Percentiles rank a stretch among this genome's conserved stretches.
These are phyloP conservation scores for Gastrophryne carolinensis DNA, from an alignment of 2,797 vertebrate species.

Conservation along the genomic window DNA sequence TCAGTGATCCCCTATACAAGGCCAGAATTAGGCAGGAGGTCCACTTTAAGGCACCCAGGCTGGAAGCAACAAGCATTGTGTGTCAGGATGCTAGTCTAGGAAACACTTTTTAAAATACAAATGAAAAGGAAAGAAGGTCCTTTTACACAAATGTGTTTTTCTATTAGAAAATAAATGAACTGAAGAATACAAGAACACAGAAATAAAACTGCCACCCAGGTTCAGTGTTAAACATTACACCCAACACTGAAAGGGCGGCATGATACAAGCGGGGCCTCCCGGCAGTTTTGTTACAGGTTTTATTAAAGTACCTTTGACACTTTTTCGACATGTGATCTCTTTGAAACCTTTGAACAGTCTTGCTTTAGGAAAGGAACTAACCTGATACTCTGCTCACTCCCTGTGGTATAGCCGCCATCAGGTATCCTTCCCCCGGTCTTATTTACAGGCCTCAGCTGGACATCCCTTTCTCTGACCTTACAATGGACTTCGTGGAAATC, in stretches of 20 bases:
- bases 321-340: conserved; percentile 14
- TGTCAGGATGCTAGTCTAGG: too few relatives aligned
- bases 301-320: conserved; percentile 31
- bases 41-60: too few relatives aligned
- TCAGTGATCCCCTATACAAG: too few relatives aligned
- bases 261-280: not conserved
- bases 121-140: too few relatives aligned
- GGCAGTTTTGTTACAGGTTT: conserved; percentile 6
- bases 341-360: conserved; percentile 10
- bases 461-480: conserved; percentile 63
- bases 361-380: conserved; percentile 15
- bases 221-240: not conserved
- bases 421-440: not conserved
- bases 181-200: not conserved
- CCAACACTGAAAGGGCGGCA: not conserved
- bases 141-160: not conserved
- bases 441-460: conserved; percentile 54
- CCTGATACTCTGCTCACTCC: conserved; percentile 19
- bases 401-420: not conserved
- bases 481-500: conserved; percentile 65
- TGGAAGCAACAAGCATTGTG: too few relatives aligned
- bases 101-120: too few relatives aligned
- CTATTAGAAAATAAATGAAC: not conserved
- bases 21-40: too few relatives aligned
- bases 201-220: not conserved